Evolutionary conservation across 2,113 vertebrate genomes (phyloP).

Genomic region (Rhagologus leucostigma): DNA sequence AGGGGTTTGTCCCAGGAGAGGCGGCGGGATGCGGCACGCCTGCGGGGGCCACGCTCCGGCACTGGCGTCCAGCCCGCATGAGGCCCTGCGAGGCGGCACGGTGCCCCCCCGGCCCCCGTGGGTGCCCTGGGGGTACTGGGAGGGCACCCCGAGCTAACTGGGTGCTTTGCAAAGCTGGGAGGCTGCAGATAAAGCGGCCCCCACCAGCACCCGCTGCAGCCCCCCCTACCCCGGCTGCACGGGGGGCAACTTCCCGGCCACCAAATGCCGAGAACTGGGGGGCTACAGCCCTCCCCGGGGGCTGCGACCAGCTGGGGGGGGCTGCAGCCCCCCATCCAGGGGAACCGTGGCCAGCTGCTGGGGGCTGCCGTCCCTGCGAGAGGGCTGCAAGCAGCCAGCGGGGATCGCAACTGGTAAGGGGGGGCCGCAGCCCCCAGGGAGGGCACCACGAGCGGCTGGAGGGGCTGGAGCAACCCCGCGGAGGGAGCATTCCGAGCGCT

Average conservation of each 20-base stretch:
- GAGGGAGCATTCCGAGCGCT: not conserved
- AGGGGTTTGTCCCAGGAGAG: not conserved
- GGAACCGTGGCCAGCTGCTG: not conserved
- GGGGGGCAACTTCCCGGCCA: not conserved
- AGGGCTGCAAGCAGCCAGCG: not conserved
- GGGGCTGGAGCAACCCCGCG: not conserved
- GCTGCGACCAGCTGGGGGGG: not conserved
- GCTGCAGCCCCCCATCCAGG: not conserved
- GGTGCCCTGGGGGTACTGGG: not conserved
- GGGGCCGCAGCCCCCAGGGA: not conserved
- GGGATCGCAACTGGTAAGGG: rapidly evolving
- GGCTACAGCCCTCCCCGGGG: not conserved
- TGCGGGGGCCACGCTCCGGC: not conserved
- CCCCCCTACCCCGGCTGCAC: not conserved
- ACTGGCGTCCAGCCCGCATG: not conserved
- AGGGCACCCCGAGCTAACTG: not conserved
- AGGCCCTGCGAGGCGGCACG: not conserved
- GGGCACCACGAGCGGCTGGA: too few species aligned
- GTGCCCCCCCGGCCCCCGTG: rapidly evolving
- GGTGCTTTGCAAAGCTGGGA: rapidly evolving
- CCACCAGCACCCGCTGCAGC: not conserved
- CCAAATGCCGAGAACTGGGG: rapidly evolving
- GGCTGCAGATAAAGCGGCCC: not conserved
- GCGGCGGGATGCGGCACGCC: not conserved
- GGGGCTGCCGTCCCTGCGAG: not conserved